These are phyloP conservation scores for Eclectus roratus DNA, from an alignment of 2,113 vertebrate species.

Conservation along the genomic window DNA sequence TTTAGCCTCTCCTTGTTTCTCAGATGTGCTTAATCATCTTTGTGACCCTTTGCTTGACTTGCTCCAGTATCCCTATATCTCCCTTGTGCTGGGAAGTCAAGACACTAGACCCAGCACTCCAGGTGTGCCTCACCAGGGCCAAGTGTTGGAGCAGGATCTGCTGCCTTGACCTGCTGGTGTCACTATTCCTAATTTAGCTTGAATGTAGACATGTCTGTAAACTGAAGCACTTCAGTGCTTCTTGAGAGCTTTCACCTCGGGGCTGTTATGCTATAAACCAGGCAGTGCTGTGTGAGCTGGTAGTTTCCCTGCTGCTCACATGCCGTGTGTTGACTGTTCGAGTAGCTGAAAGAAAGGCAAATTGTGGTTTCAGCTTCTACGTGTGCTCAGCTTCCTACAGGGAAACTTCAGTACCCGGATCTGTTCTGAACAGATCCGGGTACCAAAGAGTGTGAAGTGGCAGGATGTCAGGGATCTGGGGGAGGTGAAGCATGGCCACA, in stretches of 20 bases:
- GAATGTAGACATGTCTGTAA: background rate
- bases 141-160: background rate
- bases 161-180: background rate
- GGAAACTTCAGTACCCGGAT: background rate
- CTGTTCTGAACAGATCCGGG: background rate
- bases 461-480: background rate
- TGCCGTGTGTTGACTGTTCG: fast-evolving
- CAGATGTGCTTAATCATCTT: background rate
- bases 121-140: background rate
- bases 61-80: background rate
- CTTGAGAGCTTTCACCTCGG: background rate
- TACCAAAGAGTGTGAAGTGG: background rate
- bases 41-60: background rate
- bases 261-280: background rate
- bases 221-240: background rate
- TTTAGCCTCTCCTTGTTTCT: background rate
- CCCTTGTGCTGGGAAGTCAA: background rate
- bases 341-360: background rate
- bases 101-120: background rate
- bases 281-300: fast-evolving
- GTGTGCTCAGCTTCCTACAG: background rate
- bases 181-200: background rate
- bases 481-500: background rate
- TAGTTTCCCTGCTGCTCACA: background rate
- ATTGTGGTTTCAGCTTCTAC: background rate